These are phyloP conservation scores for Ostrea denselamellosa DNA, from an alignment of 1,140 invertebrate genomes.

Conservation along the genomic window DNA sequence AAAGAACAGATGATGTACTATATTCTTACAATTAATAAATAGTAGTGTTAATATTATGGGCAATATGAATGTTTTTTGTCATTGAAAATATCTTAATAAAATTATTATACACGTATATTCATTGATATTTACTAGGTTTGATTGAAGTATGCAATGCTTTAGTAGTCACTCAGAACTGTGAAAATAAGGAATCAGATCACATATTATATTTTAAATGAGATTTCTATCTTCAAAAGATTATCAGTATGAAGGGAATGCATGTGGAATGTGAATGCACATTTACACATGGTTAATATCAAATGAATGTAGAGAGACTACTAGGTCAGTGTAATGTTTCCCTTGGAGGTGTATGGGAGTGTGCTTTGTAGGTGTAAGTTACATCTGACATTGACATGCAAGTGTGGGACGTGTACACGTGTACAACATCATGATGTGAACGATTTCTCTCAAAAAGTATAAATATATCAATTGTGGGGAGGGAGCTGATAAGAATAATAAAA, in stretches of 20 bases:
- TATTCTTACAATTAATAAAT: slow-evolving; percentile 5
- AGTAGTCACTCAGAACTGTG: too few species aligned
- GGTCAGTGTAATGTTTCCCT: slow-evolving; percentile 29
- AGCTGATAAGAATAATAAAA: background rate
- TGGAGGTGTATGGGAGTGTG: slow-evolving; percentile 4
- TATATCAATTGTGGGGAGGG: slow-evolving; percentile 3
- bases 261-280: background rate
- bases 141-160: too few species aligned
- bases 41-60: background rate
- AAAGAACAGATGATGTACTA: background rate
- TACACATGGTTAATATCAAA: background rate
- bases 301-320: background rate
- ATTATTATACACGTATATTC: too few species aligned
- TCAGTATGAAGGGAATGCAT: background rate
- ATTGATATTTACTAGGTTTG: too few species aligned
- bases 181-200: too few species aligned
- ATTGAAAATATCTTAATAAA: too few species aligned
- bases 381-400: background rate
- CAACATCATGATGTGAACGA: background rate
- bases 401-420: slow-evolving; percentile 3
- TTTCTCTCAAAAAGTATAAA: slow-evolving; percentile 4
- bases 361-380: background rate
- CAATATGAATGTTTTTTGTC: too few species aligned
- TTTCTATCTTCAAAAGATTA: background rate
- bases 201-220: background rate